Conservation (phyloP, 2,888 invertebrate species). For the Laspeyria flexula region DNA sequence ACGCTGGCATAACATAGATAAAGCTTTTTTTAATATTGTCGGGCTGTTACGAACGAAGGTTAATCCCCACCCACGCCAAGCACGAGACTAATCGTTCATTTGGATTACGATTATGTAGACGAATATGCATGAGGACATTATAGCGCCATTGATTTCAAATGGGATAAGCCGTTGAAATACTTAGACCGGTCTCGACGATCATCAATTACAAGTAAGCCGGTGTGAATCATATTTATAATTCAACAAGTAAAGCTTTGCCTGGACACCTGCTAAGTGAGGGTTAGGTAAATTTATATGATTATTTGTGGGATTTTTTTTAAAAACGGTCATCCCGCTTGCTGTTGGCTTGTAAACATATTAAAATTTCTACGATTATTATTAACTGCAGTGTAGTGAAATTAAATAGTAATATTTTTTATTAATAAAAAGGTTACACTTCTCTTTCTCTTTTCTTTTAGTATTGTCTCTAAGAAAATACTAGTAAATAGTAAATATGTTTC, state of each 20-base stretch:
- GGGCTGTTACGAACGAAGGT: constrained; percentile 55
- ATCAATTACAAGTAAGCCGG: constrained; percentile 44
- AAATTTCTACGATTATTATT: too few species aligned
- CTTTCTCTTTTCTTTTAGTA: too few species aligned
- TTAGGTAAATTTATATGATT: neutral
- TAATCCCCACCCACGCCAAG: constrained; percentile 75
- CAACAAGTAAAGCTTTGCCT: constrained; percentile 31
- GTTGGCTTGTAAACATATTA: too few species aligned
- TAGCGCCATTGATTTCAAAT: constrained; percentile 75
- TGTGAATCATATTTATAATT: constrained; percentile 39
- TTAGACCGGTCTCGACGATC: constrained; percentile 33
- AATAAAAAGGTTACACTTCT: too few species aligned
- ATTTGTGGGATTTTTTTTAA: neutral
- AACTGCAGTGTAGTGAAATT: too few species aligned
- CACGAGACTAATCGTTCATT: constrained; percentile 77
- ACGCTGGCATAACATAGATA: constrained; percentile 66
- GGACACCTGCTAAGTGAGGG: constrained; percentile 25
- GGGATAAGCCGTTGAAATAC: constrained; percentile 65
- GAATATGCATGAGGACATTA: constrained; percentile 77
- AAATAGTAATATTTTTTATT: too few species aligned
- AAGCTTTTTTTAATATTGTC: constrained; percentile 59
- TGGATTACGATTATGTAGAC: constrained; percentile 75
- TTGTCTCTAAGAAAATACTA: too few species aligned
- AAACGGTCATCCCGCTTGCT: neutral
- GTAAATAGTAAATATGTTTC: too few species aligned